Conservation (phyloP, 92 coral and sea anemone species). For the Palythoa heliodiscus region DNA sequence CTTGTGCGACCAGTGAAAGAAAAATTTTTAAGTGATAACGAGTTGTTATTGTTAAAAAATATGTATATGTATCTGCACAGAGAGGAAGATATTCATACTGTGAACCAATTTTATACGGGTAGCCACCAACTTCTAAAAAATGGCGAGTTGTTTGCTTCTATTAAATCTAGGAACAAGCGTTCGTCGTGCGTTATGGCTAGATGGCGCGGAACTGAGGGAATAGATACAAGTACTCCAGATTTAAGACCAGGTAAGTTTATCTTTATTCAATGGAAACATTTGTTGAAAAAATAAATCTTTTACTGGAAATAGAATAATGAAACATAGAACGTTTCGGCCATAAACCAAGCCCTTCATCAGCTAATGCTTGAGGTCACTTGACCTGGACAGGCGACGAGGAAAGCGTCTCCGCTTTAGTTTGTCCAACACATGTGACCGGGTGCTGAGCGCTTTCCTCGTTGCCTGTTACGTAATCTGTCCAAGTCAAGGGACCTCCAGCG, state of each 20-base stretch:
- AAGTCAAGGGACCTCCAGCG: too few relatives aligned
- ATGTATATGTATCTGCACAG: constrained; percentile 21
- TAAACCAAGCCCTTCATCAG: too few relatives aligned
- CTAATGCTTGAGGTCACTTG: too few relatives aligned
- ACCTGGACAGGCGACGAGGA: too few relatives aligned
- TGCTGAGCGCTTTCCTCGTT: too few relatives aligned
- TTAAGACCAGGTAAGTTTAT: constrained; percentile 41
- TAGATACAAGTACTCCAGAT: constrained; percentile 28
- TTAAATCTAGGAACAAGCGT: constrained; percentile 35
- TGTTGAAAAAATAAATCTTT: too few relatives aligned
- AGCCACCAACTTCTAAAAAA: constrained; percentile 5
- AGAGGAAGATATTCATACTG: constrained; percentile 4
- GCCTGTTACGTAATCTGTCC: too few relatives aligned
- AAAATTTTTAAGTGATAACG: constrained; percentile 11
- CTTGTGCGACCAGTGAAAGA: constrained; percentile 5
- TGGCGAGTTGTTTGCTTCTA: constrained; percentile 35
- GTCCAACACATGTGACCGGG: too few relatives aligned
- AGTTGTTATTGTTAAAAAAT: neutral
- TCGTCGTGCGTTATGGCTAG: constrained; percentile 39
- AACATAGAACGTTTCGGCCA: too few relatives aligned
- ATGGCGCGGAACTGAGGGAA: constrained; percentile 34
- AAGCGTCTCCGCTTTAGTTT: too few relatives aligned
- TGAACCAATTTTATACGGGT: constrained; percentile 26
- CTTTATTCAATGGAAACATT: neutral
- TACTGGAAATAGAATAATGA: too few relatives aligned